These are phyloP conservation scores for Protonemura montana DNA, from an alignment of 2,888 invertebrate species.

Conservation along the genomic window DNA sequence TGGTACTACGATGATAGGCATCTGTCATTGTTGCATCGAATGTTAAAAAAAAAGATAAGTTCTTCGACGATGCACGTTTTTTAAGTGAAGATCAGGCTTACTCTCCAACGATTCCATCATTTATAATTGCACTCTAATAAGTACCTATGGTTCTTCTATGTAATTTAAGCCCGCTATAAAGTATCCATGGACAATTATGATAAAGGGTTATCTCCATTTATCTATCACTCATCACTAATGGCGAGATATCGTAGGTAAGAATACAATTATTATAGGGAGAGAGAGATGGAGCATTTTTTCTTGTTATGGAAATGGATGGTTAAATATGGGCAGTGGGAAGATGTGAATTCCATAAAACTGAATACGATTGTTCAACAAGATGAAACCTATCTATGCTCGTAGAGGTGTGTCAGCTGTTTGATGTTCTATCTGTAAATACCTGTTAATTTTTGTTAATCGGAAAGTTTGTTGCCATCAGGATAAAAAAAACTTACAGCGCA, in stretches of 20 bases:
- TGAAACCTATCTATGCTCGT: too few relatives aligned
- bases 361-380: too few relatives aligned
- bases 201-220: slow-evolving; percentile 22
- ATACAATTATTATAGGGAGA: slow-evolving; percentile 24
- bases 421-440: too few relatives aligned
- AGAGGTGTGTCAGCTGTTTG: too few relatives aligned
- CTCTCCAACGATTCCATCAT: slow-evolving; percentile 8
- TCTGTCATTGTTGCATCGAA: too few relatives aligned
- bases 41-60: background rate
- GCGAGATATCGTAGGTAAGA: slow-evolving; percentile 22
- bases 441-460: too few relatives aligned
- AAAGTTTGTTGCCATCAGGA: too few relatives aligned
- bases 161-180: slow-evolving; percentile 26
- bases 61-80: background rate
- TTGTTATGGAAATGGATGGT: background rate
- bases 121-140: slow-evolving; percentile 34
- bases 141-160: slow-evolving; percentile 16
- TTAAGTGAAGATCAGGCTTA: background rate
- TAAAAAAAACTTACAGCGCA: background rate
- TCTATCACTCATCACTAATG: slow-evolving; percentile 31
- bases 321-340: background rate
- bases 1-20: too few relatives aligned
- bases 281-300: background rate
- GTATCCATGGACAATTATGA: background rate
- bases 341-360: background rate